phyloP scores from a whole-genome alignment of 1,140 invertebrate species.

The Helicoverpa zea region DNA sequence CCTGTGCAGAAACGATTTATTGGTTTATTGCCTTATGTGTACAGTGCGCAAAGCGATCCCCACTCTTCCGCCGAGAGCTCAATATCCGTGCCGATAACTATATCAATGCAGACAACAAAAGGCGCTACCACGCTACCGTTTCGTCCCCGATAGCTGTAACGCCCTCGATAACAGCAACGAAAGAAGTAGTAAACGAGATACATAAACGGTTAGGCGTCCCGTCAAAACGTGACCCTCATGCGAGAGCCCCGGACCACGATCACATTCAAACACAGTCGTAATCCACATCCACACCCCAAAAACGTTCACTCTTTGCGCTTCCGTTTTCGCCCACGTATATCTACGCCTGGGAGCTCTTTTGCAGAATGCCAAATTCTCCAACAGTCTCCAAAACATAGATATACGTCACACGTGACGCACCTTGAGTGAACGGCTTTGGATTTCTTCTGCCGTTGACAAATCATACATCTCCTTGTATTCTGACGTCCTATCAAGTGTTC shows the following conservation, averaged over 20 bases:
- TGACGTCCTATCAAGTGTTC: background rate
- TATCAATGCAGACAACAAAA: background rate
- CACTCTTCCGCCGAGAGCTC: too few species aligned
- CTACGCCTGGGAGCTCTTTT: background rate
- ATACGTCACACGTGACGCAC: background rate
- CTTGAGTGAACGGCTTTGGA: background rate
- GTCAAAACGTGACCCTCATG: background rate
- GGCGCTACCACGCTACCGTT: background rate
- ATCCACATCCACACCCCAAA: background rate
- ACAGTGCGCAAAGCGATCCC: too few species aligned
- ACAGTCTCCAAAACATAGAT: constrained; percentile 14
- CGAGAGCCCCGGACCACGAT: background rate
- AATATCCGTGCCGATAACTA: too few species aligned
- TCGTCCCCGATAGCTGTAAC: constrained; percentile 3
- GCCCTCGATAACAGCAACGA: background rate
- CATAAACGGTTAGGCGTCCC: background rate
- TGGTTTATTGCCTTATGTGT: too few species aligned
- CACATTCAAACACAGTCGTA: background rate
- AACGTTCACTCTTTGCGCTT: constrained; percentile 3
- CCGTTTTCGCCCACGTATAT: constrained; percentile 7
- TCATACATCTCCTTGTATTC: background rate
- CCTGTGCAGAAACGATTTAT: too few species aligned
- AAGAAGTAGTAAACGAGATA: background rate
- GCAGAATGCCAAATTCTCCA: constrained; percentile 10
- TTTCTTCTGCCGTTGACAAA: background rate